Percentiles rank a stretch among this genome's conserved stretches.
These are phyloP conservation scores for Hecatera dysodea DNA, from an alignment of 2,888 invertebrate species.

Conservation along the genomic window DNA sequence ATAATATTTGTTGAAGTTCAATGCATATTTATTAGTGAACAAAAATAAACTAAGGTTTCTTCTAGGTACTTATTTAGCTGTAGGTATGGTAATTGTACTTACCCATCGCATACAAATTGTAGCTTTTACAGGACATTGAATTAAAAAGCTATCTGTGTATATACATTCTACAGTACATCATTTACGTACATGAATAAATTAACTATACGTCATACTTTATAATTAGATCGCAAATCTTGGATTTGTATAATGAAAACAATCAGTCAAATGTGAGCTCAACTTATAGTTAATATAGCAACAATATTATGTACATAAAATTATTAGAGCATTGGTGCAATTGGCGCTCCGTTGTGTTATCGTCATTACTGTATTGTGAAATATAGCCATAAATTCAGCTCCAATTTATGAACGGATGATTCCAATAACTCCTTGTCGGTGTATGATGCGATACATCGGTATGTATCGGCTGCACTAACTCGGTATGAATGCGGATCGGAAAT, in stretches of 20 bases:
- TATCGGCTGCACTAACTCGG: slow-evolving; percentile 17
- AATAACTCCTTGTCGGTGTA: slow-evolving; percentile 38
- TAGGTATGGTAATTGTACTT: slow-evolving; percentile 48
- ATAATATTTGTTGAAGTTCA: slow-evolving; percentile 27
- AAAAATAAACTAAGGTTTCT: slow-evolving; percentile 22
- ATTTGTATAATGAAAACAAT: slow-evolving; percentile 30
- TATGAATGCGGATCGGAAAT: background rate
- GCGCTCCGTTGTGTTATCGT: slow-evolving; percentile 37
- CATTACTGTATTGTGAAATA: slow-evolving; percentile 31
- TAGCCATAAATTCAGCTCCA: slow-evolving; percentile 18
- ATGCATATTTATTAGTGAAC: slow-evolving; percentile 16
- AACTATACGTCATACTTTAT: slow-evolving; percentile 39
- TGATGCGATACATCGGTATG: slow-evolving; percentile 17
- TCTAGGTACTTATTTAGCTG: too few relatives aligned
- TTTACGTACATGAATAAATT: slow-evolving; percentile 21
- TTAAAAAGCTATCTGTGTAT: slow-evolving; percentile 17
- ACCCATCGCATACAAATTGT: slow-evolving; percentile 44
- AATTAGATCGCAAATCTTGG: slow-evolving; percentile 15
- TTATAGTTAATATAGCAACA: slow-evolving; percentile 16
- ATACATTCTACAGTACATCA: slow-evolving; percentile 10
- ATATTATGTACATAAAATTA: slow-evolving; percentile 5
- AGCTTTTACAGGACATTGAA: slow-evolving; percentile 39
- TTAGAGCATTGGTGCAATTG: slow-evolving; percentile 22
- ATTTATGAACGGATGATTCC: slow-evolving; percentile 52
- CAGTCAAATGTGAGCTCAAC: slow-evolving; percentile 26